These are phyloP conservation scores for Aythya fuligula DNA, from an alignment of 2,797 vertebrate species.

Conservation along the genomic window DNA sequence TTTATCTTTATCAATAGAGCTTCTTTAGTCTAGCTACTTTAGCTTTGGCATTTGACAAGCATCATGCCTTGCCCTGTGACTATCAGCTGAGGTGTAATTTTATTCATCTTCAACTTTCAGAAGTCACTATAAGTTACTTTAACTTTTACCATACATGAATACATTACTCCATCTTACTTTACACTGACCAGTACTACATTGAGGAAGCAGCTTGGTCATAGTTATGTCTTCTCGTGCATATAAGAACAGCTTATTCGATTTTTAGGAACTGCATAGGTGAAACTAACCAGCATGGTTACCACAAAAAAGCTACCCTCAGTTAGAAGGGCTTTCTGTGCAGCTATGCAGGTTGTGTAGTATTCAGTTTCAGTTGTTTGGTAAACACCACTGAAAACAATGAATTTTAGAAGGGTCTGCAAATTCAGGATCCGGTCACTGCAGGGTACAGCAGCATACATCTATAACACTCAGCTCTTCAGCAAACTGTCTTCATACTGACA, in stretches of 20 bases:
- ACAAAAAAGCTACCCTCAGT: neutral
- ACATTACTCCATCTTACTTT: neutral
- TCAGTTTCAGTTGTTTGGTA: neutral
- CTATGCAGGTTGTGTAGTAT: accelerated
- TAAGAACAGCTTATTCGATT: neutral
- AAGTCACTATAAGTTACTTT: neutral
- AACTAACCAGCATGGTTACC: neutral
- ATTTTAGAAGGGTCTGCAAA: neutral
- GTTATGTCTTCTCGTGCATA: neutral
- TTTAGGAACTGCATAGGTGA: neutral
- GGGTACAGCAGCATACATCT: neutral
- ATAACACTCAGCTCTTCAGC: neutral
- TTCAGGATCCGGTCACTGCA: neutral
- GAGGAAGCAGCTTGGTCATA: neutral
- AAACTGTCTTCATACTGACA: neutral
- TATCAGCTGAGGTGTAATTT: neutral
- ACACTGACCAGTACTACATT: neutral
- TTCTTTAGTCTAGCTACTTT: neutral
- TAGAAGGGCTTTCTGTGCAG: neutral
- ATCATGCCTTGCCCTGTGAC: accelerated
- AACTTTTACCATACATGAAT: neutral
- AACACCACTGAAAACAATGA: neutral
- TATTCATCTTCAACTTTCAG: neutral
- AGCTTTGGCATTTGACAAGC: neutral
- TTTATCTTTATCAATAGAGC: neutral